Evolutionary conservation across 2,113 vertebrate species (phyloP).

Genomic region (Mobula birostris): DNA sequence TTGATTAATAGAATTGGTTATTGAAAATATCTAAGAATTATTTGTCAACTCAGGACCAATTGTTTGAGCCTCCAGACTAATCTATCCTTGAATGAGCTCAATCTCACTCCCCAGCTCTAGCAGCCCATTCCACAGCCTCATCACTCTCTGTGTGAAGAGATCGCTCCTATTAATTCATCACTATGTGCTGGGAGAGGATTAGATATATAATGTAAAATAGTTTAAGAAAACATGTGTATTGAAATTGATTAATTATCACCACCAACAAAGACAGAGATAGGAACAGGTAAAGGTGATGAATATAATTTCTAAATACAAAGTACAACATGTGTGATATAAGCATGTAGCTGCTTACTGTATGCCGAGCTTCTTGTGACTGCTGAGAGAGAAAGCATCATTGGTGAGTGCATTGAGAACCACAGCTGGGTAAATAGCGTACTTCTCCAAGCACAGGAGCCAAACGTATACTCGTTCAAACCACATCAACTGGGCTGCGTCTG

Average conservation of each 20-base stretch:
- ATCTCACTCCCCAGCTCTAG: neutral
- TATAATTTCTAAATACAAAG: neutral
- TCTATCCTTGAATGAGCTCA: neutral
- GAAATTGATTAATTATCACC: neutral
- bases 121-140: neutral
- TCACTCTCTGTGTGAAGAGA: neutral
- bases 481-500: slow-evolving; percentile 89
- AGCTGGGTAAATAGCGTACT: slow-evolving; percentile 89
- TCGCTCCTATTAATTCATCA: too few species aligned
- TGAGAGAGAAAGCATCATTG: slow-evolving; percentile 84
- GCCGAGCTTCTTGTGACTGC: slow-evolving; percentile 80
- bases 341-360: slow-evolving; percentile 76
- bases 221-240: neutral
- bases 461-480: slow-evolving; percentile 97
- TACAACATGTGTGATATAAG: neutral
- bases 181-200: too few species aligned
- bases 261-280: neutral
- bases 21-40: neutral
- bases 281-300: neutral
- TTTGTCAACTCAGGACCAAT: neutral
- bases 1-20: neutral
- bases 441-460: slow-evolving; percentile 91
- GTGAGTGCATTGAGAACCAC: slow-evolving; percentile 90
- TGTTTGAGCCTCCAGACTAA: neutral
- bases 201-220: neutral